Evolutionary conservation across 1,140 invertebrate species (phyloP).

Genomic region (Ctenoplectra terminalis): DNA sequence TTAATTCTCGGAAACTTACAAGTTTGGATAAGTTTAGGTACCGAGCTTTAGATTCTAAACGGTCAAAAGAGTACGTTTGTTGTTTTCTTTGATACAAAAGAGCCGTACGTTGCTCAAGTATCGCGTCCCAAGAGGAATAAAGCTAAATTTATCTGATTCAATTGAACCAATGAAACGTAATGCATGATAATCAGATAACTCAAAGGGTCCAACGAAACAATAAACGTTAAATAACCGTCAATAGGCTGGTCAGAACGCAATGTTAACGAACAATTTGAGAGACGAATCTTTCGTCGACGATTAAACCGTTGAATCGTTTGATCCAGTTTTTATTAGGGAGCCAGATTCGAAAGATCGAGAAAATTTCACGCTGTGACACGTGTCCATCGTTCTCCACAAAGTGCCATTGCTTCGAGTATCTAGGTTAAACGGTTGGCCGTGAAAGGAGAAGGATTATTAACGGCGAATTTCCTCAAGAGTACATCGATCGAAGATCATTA

Average conservation of each 20-base stretch:
- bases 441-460: conserved; percentile 45
- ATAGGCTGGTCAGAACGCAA: neutral
- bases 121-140: conserved; percentile 2
- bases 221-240: conserved; percentile 31
- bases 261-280: neutral
- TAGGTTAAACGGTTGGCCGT: conserved; percentile 58
- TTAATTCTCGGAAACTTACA: neutral
- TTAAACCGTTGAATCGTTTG: conserved; percentile 32
- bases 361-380: conserved; percentile 39
- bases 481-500: conserved; percentile 34
- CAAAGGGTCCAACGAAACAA: conserved; percentile 37
- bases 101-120: neutral
- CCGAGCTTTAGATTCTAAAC: no score
- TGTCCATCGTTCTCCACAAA: neutral
- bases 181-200: conserved; percentile 14
- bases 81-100: no score
- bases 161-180: conserved; percentile 35
- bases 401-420: conserved; percentile 35
- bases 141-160: conserved; percentile 11
- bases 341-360: conserved; percentile 24
- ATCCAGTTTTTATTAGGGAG: conserved; percentile 8
- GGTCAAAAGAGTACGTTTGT: no score
- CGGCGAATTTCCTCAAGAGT: conserved; percentile 33
- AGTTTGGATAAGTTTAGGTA: neutral
- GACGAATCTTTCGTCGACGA: neutral